phyloP scores from a whole-genome alignment of 2,113 vertebrate genomes.

The Chionis minor region DNA sequence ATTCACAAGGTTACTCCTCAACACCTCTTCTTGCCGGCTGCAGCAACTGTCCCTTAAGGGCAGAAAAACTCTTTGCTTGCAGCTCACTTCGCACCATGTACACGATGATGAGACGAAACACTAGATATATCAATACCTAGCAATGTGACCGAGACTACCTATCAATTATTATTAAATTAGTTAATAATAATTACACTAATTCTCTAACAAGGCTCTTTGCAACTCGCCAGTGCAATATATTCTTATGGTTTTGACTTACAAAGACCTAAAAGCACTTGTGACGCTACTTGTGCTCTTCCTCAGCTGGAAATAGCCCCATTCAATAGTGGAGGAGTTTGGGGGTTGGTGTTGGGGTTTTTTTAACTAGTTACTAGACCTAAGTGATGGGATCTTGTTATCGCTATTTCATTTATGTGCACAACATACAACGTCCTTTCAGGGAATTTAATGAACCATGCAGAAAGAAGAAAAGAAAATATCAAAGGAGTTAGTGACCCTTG shows the following conservation, averaged over 20 bases:
- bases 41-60: background rate
- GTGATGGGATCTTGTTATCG: slow-evolving; percentile 4
- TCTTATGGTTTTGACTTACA: background rate
- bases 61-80: background rate
- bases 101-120: background rate
- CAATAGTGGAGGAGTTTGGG: background rate
- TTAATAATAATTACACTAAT: background rate
- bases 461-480: slow-evolving; percentile 50
- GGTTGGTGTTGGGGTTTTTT: background rate
- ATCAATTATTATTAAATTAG: background rate
- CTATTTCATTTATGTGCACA: slow-evolving; percentile 45
- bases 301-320: background rate
- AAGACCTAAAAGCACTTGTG: background rate
- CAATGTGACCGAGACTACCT: background rate
- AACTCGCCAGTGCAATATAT: background rate
- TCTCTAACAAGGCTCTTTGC: background rate
- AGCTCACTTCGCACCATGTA: background rate
- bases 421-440: background rate
- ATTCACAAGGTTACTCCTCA: background rate
- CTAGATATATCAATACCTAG: background rate
- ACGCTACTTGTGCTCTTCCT: background rate
- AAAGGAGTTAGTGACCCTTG: slow-evolving; percentile 53
- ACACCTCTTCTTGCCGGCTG: background rate
- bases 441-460: slow-evolving; percentile 60
- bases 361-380: slow-evolving; percentile 27